Evolutionary conservation across 2,113 vertebrate species (phyloP).

Genomic region (Catharus fuscescens): DNA sequence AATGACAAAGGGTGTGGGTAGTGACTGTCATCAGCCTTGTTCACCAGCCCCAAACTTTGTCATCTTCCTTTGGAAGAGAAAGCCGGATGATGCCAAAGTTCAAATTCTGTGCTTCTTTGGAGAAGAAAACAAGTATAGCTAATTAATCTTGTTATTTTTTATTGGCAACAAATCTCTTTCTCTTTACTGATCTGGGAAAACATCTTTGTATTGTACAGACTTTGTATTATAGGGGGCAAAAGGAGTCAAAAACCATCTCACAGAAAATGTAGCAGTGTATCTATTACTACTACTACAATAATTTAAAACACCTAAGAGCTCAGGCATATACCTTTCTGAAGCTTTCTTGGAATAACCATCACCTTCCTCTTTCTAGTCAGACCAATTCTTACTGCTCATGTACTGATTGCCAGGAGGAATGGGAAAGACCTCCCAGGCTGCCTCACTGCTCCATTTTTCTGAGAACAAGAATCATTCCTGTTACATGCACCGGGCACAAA

Average conservation of each 20-base stretch:
- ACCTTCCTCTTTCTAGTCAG: background rate
- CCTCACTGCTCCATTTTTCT: background rate
- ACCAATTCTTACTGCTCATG: background rate
- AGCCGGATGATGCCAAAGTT: background rate
- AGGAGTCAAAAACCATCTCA: background rate
- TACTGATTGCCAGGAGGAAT: background rate
- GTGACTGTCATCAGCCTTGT: background rate
- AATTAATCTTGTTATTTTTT: background rate
- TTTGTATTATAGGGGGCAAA: background rate
- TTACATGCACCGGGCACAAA: background rate
- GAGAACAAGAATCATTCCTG: background rate
- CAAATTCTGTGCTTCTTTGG: background rate
- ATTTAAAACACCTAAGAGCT: background rate
- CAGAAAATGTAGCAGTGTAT: background rate
- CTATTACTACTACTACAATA: background rate
- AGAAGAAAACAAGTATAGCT: background rate
- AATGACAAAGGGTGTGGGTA: slow-evolving; percentile 8
- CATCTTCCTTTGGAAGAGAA: background rate
- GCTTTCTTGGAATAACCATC: background rate
- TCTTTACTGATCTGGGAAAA: background rate
- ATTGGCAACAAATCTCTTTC: background rate
- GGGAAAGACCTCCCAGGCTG: background rate
- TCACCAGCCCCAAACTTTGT: background rate
- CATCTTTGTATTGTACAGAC: background rate
- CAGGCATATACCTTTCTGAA: background rate